Percentiles rank a stretch among this genome's conserved stretches.
These are phyloP conservation scores for Enteromius radiatus DNA, from an alignment of 2,797 vertebrate species.

Conservation along the genomic window DNA sequence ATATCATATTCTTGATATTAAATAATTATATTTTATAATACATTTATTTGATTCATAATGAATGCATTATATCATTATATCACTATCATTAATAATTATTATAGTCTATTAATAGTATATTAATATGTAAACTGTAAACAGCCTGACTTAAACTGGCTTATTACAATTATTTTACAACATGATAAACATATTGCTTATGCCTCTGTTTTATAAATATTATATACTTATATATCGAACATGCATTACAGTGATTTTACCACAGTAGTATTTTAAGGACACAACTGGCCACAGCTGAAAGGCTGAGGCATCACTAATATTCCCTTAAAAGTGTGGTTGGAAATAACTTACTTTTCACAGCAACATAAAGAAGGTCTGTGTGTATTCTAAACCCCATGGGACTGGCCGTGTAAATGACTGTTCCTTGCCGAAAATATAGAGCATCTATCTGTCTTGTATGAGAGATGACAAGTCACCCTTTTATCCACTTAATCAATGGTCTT, in stretches of 20 bases:
- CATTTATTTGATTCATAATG: background rate
- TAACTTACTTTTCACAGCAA: background rate
- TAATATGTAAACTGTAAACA: background rate
- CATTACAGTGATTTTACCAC: background rate
- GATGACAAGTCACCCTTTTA: constrained; percentile 72
- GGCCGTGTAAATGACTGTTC: constrained; percentile 47
- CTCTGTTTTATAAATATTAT: no score
- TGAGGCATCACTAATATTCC: background rate
- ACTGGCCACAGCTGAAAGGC: background rate
- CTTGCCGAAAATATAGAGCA: constrained; percentile 68
- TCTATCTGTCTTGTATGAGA: constrained; percentile 71
- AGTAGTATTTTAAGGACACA: background rate
- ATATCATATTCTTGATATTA: background rate
- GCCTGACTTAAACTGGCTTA: background rate
- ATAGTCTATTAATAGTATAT: background rate
- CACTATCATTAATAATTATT: background rate
- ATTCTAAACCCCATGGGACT: background rate
- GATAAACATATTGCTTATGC: background rate
- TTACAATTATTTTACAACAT: background rate
- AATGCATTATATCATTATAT: background rate
- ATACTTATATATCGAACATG: no score
- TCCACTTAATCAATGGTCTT: constrained; percentile 75
- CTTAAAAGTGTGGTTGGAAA: background rate
- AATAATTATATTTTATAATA: background rate
- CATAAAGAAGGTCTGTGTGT: background rate